Percentiles rank a stretch among this genome's conserved stretches.
Conservation (phyloP, 2,113 vertebrate species). For the Nothoprocta pentlandii region DNA sequence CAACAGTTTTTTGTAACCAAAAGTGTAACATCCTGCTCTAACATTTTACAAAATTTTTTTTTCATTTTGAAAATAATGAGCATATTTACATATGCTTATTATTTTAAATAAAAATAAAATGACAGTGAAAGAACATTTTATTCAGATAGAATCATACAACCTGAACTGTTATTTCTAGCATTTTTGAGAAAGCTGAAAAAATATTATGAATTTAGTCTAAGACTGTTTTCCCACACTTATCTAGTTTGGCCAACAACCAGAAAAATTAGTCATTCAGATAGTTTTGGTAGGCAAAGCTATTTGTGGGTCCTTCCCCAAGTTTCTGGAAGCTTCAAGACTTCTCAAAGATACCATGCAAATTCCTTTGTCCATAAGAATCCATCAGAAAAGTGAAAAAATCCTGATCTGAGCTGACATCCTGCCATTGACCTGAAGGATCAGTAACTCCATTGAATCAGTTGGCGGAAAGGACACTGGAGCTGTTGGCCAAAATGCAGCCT, state of each 20-base stretch:
- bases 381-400: background rate
- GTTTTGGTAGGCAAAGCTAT: background rate
- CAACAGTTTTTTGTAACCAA: fast-evolving
- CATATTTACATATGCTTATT: background rate
- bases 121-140: background rate
- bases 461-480: background rate
- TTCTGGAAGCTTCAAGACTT: background rate
- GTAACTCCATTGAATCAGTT: background rate
- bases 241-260: background rate
- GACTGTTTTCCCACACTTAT: background rate
- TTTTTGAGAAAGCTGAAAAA: background rate
- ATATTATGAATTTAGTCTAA: background rate
- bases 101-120: background rate
- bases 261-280: background rate
- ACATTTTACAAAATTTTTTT: background rate
- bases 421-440: background rate
- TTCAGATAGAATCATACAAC: background rate
- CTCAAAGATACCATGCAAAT: background rate
- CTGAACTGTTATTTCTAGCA: background rate
- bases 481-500: background rate
- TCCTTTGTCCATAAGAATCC: background rate
- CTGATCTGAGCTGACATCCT: background rate
- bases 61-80: background rate
- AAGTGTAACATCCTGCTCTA: background rate
- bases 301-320: background rate